Base-by-base conservation (phyloP, 2,888 invertebrate genomes). In the Furcula furcula region DNA sequence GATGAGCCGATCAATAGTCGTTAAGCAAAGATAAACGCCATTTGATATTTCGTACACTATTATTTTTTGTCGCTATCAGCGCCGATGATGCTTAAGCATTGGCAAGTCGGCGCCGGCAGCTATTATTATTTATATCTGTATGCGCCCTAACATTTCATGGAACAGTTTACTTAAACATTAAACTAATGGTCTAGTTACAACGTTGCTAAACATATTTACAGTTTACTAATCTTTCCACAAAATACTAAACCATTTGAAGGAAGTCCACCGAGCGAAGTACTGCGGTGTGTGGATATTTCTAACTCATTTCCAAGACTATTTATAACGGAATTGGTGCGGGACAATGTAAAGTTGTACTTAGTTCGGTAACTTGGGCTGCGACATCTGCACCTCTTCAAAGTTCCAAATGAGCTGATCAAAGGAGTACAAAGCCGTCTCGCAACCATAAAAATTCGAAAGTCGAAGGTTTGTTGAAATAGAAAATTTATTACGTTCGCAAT, bases 361-460 rank as follows among this genome's bases (percentile, higher is more conserved):
- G 49, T 52, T 49, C 46, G 40, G 46, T 48, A 48, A 37, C 42
- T 52, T 46, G 29, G 34, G 29, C 13, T 34, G 57, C 48, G 55
- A 60, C 76, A 74, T 61, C 77, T 78, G 77, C 56, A 55, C 53
- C 54, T 31, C 57, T 54, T 76, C 74, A 72, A 16, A 69, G 57
- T 64, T 44, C 43, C 36, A 46, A 56, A 60, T 49, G 43, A 49
- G 42, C 65, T 55, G 67, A 54, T 64, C 60, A 64, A 73, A 72
- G 64, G 61, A 65, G 53, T 57, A 56, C 47, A 56, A 61, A 47
- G 47, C 28, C 38, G 25, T 39, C 38, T 40, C 31, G 36, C 46
- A 35, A 36, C 46, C 55, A 63, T 58, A 67, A 62, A 66, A 61
- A 49, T 55, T 34, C 55, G 19, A 48, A 57, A 38, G 55, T 46